Conservation (phyloP, 2,888 invertebrate genomes). For the Drosophila colorata region DNA sequence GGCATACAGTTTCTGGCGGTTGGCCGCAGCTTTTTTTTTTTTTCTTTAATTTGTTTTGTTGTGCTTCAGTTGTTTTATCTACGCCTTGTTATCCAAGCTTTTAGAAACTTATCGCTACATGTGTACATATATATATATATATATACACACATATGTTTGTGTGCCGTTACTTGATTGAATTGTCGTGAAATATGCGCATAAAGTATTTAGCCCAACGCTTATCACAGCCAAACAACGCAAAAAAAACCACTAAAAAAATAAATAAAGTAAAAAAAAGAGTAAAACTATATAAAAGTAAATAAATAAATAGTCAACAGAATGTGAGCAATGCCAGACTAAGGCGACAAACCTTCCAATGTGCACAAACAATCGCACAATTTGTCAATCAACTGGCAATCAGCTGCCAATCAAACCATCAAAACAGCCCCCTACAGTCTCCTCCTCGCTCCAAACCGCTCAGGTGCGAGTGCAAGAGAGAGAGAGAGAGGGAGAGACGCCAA, state of each 20-base stretch:
- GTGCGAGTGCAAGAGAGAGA: neutral
- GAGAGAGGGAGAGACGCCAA: conserved; percentile 12
- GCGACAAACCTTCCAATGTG: conserved; percentile 39
- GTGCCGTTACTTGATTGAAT: conserved; percentile 52
- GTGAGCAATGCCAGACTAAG: conserved; percentile 36
- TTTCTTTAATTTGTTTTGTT: conserved; percentile 7
- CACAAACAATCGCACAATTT: conserved; percentile 51
- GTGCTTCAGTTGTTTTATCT: conserved; percentile 43
- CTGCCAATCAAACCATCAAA: conserved; percentile 57
- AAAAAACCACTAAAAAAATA: conserved; percentile 12
- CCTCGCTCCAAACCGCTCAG: neutral
- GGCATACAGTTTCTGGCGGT: conserved; percentile 28
- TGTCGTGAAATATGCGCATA: conserved; percentile 52
- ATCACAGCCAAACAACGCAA: conserved; percentile 39
- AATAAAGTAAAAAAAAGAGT: conserved; percentile 14
- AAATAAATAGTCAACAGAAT: conserved; percentile 32
- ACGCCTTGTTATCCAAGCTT: conserved; percentile 59
- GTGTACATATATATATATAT: conserved; percentile 4
- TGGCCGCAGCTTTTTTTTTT: conserved; percentile 23
- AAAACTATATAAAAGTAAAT: conserved; percentile 6
- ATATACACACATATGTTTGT: conserved; percentile 13
- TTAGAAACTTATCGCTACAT: conserved; percentile 56
- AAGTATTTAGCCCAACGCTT: conserved; percentile 44
- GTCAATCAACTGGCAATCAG: conserved; percentile 72
- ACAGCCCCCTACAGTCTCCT: conserved; percentile 1